Percentiles rank a stretch among this genome's conserved stretches.
These are phyloP conservation scores for Hydriomena furcata DNA, from an alignment of 2,888 invertebrate species.

Conservation along the genomic window DNA sequence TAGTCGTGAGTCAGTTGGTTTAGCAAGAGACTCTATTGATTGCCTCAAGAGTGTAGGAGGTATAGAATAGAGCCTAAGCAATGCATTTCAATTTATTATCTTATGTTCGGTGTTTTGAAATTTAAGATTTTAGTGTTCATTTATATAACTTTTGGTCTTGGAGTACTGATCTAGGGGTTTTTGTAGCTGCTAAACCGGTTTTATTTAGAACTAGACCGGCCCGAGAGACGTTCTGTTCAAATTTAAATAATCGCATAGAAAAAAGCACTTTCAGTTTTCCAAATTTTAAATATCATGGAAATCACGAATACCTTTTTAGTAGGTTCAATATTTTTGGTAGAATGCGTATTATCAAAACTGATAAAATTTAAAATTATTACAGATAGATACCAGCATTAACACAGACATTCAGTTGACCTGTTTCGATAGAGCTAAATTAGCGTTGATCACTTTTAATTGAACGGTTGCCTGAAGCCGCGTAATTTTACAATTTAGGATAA, in stretches of 20 bases:
- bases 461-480: background rate
- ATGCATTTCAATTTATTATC: slow-evolving; percentile 12
- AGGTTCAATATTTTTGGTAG: too few relatives aligned
- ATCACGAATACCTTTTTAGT: too few relatives aligned
- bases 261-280: too few relatives aligned
- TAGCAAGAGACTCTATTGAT: slow-evolving; percentile 13
- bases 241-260: too few relatives aligned
- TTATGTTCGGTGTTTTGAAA: background rate
- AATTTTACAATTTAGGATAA: slow-evolving; percentile 1
- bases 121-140: background rate
- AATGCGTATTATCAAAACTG: too few relatives aligned
- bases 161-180: background rate
- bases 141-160: too few relatives aligned
- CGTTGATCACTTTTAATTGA: slow-evolving; percentile 43
- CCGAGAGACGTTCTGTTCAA: too few relatives aligned
- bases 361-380: too few relatives aligned
- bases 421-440: slow-evolving; percentile 38
- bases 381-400: background rate
- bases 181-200: too few relatives aligned
- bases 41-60: slow-evolving; percentile 19
- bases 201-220: too few relatives aligned
- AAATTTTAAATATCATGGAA: too few relatives aligned
- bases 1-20: slow-evolving; percentile 17
- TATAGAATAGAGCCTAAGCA: background rate
- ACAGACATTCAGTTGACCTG: slow-evolving; percentile 25